These are phyloP conservation scores for Herpailurus yagouaroundi DNA, from an alignment of 2,113 vertebrate genomes.

Conservation along the genomic window DNA sequence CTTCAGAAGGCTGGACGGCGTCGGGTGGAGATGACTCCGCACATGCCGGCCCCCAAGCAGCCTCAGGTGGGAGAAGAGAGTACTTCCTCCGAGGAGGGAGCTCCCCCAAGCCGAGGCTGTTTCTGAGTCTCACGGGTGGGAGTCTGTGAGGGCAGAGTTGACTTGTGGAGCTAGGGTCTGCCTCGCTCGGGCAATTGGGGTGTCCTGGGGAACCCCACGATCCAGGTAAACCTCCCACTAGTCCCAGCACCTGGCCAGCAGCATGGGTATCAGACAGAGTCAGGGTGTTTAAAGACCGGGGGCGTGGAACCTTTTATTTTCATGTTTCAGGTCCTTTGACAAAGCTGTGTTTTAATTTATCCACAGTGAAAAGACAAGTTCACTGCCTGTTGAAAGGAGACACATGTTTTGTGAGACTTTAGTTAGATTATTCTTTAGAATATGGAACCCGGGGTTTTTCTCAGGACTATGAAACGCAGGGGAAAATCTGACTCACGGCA, in stretches of 20 bases:
- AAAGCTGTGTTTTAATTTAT: not conserved
- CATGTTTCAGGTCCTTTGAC: not conserved
- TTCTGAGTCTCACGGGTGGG: accelerated
- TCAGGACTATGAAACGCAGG: too few relatives aligned
- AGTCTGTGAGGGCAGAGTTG: not conserved
- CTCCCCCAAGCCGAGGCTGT: accelerated
- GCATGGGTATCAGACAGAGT: accelerated
- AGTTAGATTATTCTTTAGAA: not conserved
- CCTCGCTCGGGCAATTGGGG: accelerated
- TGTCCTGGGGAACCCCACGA: not conserved
- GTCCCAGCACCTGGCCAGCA: accelerated
- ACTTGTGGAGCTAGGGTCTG: not conserved
- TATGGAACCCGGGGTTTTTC: not conserved
- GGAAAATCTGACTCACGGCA: not conserved
- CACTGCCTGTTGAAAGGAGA: not conserved
- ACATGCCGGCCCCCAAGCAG: accelerated
- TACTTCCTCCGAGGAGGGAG: not conserved
- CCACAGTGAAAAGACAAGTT: not conserved
- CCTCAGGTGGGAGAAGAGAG: accelerated
- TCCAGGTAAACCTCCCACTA: accelerated
- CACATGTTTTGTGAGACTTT: too few relatives aligned
- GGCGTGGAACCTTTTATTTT: not conserved
- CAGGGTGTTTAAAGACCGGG: accelerated
- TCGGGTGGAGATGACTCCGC: not conserved
- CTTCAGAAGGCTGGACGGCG: not conserved